Evolutionary conservation across 2,113 vertebrate genomes (phyloP).

Genomic region (Leptobrachium ailaonicum): DNA sequence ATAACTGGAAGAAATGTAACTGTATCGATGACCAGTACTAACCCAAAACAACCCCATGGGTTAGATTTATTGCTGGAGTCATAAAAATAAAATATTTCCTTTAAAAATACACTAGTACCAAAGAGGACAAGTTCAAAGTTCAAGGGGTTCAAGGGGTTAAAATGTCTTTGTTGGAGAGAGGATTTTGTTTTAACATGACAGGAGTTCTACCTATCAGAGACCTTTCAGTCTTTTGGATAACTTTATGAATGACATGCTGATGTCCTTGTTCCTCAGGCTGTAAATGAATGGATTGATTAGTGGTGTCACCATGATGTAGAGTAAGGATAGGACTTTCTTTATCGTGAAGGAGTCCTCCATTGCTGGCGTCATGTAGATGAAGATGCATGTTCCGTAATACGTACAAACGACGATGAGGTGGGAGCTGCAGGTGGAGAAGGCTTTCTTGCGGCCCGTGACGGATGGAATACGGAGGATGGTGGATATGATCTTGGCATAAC

Average conservation of each 20-base stretch:
- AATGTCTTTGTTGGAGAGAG: too few species aligned
- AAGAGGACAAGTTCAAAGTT: too few species aligned
- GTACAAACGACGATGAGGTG: conserved; percentile 32
- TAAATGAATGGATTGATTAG: conserved; percentile 55
- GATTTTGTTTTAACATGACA: too few species aligned
- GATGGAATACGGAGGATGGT: conserved; percentile 6
- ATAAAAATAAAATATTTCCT: too few species aligned
- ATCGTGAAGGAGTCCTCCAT: background rate
- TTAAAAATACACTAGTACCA: too few species aligned
- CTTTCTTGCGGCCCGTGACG: conserved; percentile 18
- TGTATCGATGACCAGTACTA: too few species aligned
- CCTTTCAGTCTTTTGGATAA: background rate
- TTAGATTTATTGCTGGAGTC: too few species aligned
- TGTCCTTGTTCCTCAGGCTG: conserved; percentile 43
- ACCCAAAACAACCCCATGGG: too few species aligned
- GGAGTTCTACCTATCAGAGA: too few species aligned
- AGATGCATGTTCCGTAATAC: background rate
- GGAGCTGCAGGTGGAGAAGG: conserved; percentile 33
- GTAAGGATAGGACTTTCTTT: conserved; percentile 39
- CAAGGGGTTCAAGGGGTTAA: too few species aligned
- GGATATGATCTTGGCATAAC: conserved; percentile 11
- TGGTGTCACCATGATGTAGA: conserved; percentile 55
- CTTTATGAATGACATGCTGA: background rate
- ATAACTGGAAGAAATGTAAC: too few species aligned
- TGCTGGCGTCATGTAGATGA: conserved; percentile 48